A percentile compares a stretch with the other conserved stretches of the same genome.
Evolutionary conservation across 2,888 invertebrate genomes (phyloP).

Genomic region (Drosophila leonis): DNA sequence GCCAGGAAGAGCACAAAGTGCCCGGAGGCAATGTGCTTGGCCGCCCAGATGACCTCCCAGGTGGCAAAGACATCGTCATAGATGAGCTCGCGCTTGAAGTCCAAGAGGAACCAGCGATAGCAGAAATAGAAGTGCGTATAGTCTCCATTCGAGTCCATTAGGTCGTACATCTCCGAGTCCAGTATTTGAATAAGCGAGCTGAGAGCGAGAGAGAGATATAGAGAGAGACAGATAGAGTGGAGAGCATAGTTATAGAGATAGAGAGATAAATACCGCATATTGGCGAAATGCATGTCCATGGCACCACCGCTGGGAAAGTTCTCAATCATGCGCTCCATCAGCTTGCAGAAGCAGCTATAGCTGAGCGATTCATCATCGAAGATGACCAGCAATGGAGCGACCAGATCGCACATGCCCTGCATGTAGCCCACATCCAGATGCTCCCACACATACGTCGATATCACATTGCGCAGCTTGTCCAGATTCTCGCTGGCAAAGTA

Average conservation of each 20-base stretch:
- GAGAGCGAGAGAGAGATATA: neutral
- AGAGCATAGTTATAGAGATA: neutral
- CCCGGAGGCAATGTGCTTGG: constrained; percentile 92
- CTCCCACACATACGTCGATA: constrained; percentile 97
- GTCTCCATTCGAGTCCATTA: constrained; percentile 97
- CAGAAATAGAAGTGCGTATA: constrained; percentile 99
- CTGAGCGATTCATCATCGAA: constrained; percentile 96
- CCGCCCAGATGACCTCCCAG: constrained; percentile 99
- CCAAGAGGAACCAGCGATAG: constrained; percentile 98
- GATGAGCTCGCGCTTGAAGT: constrained; percentile 96
- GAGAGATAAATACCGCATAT: constrained; percentile 90
- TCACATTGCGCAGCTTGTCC: constrained; percentile 96
- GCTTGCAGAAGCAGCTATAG: constrained; percentile 95
- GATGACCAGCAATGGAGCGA: constrained; percentile 95
- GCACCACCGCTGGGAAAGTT: constrained; percentile 97
- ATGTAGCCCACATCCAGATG: constrained; percentile 97
- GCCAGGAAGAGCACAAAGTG: constrained; percentile 97
- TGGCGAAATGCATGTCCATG: constrained; percentile 98
- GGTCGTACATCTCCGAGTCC: constrained; percentile 96
- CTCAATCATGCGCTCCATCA: constrained; percentile 95
- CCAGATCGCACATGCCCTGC: constrained; percentile 99
- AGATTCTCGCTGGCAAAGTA: constrained; percentile 96
- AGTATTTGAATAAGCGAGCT: constrained; percentile 93
- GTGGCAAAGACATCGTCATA: constrained; percentile 97
- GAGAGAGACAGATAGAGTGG: neutral